These are phyloP conservation scores for Procambarus virginalis DNA, from an alignment of 1,140 invertebrate genomes.

Conservation along the genomic window DNA sequence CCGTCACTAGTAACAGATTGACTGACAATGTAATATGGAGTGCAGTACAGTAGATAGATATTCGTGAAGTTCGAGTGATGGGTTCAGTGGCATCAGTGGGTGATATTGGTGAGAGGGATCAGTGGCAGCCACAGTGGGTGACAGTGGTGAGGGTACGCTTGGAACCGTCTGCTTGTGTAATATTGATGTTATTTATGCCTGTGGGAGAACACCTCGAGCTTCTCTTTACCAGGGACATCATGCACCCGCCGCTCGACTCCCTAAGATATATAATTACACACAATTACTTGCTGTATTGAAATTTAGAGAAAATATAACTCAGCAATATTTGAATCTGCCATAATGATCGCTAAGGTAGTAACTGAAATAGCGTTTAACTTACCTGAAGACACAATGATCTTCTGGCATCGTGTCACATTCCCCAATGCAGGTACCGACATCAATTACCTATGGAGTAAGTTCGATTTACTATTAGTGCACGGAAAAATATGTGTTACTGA, in stretches of 20 bases:
- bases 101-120: background rate
- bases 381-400: conserved; percentile 74
- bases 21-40: background rate
- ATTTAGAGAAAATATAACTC: background rate
- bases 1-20: background rate
- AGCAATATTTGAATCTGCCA: too few relatives aligned
- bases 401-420: conserved; percentile 74
- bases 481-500: too few relatives aligned
- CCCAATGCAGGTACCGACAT: conserved; percentile 76
- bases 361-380: background rate
- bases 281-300: background rate
- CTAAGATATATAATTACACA: background rate
- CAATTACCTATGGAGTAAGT: conserved; percentile 74
- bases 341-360: too few relatives aligned
- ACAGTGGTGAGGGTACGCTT: conserved; percentile 19
- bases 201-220: conserved; percentile 36
- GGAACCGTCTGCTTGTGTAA: conserved; percentile 19
- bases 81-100: background rate
- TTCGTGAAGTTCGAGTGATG: background rate
- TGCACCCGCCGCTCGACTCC: conserved; percentile 21
- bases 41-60: too few relatives aligned
- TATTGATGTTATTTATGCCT: background rate
- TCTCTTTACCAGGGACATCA: conserved; percentile 36
- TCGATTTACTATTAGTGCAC: background rate
- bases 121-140: conserved; percentile 24